Conservation (phyloP, 2,797 vertebrate species). For the Staurois parvus region DNA sequence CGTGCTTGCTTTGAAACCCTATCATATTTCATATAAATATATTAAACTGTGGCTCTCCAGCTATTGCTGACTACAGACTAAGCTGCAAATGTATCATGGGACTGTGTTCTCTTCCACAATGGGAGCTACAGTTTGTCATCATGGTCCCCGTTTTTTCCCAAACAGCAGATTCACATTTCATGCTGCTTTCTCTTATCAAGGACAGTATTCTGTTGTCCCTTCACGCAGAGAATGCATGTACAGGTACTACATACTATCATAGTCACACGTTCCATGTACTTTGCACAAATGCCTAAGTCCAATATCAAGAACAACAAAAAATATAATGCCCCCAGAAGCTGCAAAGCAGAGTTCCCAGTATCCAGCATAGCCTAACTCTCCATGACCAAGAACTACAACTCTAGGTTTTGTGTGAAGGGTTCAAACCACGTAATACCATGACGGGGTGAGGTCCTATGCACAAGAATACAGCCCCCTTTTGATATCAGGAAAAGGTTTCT, state of each 20-base stretch:
- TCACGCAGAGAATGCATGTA: slow-evolving; percentile 52
- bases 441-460: too few species aligned
- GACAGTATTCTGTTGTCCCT: slow-evolving; percentile 15
- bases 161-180: background rate
- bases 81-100: background rate
- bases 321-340: background rate
- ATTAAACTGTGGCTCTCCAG: background rate
- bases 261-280: slow-evolving; percentile 1
- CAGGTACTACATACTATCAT: slow-evolving; percentile 19
- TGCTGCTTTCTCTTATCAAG: slow-evolving; percentile 52
- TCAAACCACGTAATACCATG: too few species aligned
- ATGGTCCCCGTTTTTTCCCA: background rate
- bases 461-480: too few species aligned
- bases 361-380: background rate
- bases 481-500: too few species aligned
- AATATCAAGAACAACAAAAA: background rate
- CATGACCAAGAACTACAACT: background rate
- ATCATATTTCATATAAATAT: background rate
- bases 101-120: background rate
- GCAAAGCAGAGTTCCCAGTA: background rate
- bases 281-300: background rate
- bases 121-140: background rate
- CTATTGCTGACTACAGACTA: background rate
- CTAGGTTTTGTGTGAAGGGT: background rate
- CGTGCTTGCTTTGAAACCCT: background rate